Evolutionary conservation across 2,113 vertebrate species (phyloP), one percentile per base, ranked within the genome.

Genomic region (Mirza zaza): DNA sequence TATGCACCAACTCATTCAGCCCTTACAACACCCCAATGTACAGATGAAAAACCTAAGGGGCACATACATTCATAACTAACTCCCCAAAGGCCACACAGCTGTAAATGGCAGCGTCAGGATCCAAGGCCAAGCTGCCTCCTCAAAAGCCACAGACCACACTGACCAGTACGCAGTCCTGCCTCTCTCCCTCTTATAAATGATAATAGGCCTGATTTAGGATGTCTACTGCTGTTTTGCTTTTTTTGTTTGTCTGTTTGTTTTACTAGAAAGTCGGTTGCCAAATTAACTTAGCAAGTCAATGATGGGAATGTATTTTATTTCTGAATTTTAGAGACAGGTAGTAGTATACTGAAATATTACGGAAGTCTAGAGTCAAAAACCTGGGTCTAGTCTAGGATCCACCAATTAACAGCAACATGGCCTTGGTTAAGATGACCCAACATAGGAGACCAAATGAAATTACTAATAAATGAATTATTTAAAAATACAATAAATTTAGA

Each of bases 241-340:
- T 52, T 5, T 50, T 50, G 14, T 50, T 50, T 48, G 45, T 45
- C 8, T 50, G 48, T 50, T 20, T 77, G 18, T 23, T 12, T 61
- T 18, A 76, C 25, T 57, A 63, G 42, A 89, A 86, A 29, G 21
- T 63, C 36, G 77, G 32, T 48, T 89, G 8, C n/a, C 13, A 87
- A 73, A 87, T 32, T 55, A 57, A 82, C 12, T 32, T 83, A 93
- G 70, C 8, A 93, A 85, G 75, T 45, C 77, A 50, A 20, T 20
- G 42, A 55, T n/a, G 32, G 7, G 34, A 52, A 48, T 20, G 25
- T 29, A 57, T 65, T 52, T 89, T 68, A 61, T 45, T 70, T 57
- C 59, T 81, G 61, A 39, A 3, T 50, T 79, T 20, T 27, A 59
- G 29, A 92, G 11, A 21, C 20, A 34, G 15, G 61, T 8, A 76